Evolutionary conservation across 1,140 invertebrate genomes (phyloP).

Genomic region (Atta texana): DNA sequence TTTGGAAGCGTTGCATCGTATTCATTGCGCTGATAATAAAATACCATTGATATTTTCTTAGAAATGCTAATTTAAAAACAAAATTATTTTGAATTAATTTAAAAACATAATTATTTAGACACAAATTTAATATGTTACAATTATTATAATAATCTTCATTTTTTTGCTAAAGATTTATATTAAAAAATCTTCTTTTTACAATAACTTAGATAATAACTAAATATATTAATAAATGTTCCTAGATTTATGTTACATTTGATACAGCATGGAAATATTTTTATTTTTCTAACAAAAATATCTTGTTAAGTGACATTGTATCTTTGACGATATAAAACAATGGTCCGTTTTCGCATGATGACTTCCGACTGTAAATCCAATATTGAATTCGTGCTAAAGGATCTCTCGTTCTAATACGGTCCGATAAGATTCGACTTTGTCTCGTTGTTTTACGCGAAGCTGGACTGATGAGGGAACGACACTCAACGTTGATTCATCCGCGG

Average conservation of each 20-base stretch:
- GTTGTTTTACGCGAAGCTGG: slow-evolving; percentile 68
- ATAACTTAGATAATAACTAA: background rate
- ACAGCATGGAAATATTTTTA: no score
- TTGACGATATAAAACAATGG: background rate
- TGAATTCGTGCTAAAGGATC: slow-evolving; percentile 38
- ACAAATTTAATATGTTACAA: background rate
- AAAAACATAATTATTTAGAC: background rate
- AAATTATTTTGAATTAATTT: slow-evolving; percentile 18
- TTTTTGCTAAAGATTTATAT: background rate
- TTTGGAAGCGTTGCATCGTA: slow-evolving; percentile 6
- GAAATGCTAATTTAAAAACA: slow-evolving; percentile 23
- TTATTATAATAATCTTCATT: background rate
- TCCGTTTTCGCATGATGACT: background rate
- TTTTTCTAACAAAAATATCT: background rate
- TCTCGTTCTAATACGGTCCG: slow-evolving; percentile 73
- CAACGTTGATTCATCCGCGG: slow-evolving; percentile 76
- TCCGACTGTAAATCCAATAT: slow-evolving; percentile 53
- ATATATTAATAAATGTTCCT: slow-evolving; percentile 2
- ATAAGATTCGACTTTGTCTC: slow-evolving; percentile 75
- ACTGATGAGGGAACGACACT: slow-evolving; percentile 75
- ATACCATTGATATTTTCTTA: slow-evolving; percentile 37
- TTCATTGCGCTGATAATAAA: slow-evolving; percentile 23
- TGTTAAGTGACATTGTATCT: background rate
- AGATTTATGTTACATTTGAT: no score
- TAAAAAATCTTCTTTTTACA: background rate